A percentile compares a stretch with the other conserved stretches of the same genome.
Evolutionary conservation across 2,797 vertebrate genomes (phyloP).

Genomic region (Podargus strigoides): DNA sequence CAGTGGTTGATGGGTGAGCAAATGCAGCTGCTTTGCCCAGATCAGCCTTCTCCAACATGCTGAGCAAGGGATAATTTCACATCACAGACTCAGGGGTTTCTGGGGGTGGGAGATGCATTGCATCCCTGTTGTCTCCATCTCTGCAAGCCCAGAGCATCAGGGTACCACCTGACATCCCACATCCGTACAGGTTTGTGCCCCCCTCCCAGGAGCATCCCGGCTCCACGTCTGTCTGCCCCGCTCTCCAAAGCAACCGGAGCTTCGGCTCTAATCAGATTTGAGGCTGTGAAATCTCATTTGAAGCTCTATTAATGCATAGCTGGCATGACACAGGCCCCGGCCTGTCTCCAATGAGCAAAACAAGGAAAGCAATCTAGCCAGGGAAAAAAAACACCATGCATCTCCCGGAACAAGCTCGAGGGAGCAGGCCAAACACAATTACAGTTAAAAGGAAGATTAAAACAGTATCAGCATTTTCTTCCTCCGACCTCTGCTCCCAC

Average conservation of each 20-base stretch:
- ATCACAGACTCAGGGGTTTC: not conserved
- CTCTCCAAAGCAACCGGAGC: constrained; percentile 44
- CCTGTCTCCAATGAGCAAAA: constrained; percentile 59
- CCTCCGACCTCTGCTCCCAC: not conserved
- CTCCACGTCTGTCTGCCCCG: not conserved
- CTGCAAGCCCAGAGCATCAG: not conserved
- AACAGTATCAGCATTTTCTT: constrained; percentile 21
- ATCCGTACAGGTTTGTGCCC: accelerated
- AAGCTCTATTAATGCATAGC: constrained; percentile 66
- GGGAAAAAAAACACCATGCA: constrained; percentile 2
- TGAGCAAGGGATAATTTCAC: not conserved
- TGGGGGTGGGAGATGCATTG: accelerated
- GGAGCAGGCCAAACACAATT: constrained; percentile 54
- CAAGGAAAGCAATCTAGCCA: constrained; percentile 46
- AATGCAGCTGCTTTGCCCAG: not conserved
- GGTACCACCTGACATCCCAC: not conserved
- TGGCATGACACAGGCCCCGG: constrained; percentile 51
- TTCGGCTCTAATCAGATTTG: constrained; percentile 67
- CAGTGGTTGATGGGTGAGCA: accelerated
- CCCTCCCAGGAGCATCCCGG: not conserved
- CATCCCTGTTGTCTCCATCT: not conserved
- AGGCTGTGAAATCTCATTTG: constrained; percentile 75
- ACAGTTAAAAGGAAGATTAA: constrained; percentile 58
- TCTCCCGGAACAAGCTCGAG: constrained; percentile 23
- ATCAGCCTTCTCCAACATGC: not conserved